Percentiles rank a stretch among this genome's conserved stretches.
phyloP scores from a whole-genome alignment of 1,140 invertebrate species.

The Melipona quadrifasciata region DNA sequence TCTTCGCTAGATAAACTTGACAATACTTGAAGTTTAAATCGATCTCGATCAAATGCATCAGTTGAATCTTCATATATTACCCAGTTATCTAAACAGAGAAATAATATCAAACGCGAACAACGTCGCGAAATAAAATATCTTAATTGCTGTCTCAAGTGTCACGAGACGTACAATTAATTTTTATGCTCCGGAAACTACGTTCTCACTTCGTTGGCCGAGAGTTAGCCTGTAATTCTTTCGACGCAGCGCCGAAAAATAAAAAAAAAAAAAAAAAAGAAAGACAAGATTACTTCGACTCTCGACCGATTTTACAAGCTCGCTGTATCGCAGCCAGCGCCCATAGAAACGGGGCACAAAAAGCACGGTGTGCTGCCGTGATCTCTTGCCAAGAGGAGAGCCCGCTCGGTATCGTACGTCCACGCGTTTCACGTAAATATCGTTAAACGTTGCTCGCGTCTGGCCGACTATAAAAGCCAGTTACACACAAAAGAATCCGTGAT shows the following conservation, averaged over 20 bases:
- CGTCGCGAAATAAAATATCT: neutral
- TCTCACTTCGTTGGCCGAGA: neutral
- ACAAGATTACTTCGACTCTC: neutral
- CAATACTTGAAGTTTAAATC: too few relatives aligned
- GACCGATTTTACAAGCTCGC: neutral
- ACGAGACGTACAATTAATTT: neutral
- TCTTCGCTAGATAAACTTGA: neutral
- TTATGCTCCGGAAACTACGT: neutral
- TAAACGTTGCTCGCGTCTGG: neutral
- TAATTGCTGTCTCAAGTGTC: neutral
- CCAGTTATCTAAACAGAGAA: neutral
- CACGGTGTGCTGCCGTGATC: neutral
- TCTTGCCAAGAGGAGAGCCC: slow-evolving; percentile 12
- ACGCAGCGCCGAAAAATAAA: neutral
- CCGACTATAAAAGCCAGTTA: neutral
- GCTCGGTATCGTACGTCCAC: neutral
- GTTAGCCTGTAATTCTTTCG: neutral
- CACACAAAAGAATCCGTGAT: neutral
- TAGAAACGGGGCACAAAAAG: neutral
- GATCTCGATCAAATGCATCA: too few relatives aligned
- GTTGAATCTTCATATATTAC: neutral
- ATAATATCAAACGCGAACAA: neutral
- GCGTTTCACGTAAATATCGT: neutral
- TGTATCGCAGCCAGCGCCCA: neutral
- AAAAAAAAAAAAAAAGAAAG: neutral